Evolutionary conservation across 2,113 vertebrate genomes (phyloP), one percentile per base, ranked within the genome.

Genomic region (Megalops atlanticus): DNA sequence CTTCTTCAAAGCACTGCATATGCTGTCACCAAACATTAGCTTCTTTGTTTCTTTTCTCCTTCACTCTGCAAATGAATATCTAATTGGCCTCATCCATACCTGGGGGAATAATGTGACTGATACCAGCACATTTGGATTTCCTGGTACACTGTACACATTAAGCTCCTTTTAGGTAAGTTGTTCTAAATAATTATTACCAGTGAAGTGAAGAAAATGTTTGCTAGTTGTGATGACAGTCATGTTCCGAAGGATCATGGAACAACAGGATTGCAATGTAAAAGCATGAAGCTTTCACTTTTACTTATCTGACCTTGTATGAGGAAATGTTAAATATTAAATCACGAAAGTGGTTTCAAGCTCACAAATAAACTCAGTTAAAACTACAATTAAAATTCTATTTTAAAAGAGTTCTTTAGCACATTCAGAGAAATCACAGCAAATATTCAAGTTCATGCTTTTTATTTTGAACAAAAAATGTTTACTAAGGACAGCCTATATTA

Each of bases 1-100:
- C 41, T 80, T 35, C 12, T 41, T 45, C 76, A 79, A 81, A 82
- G 72, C 78, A 64, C 43, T 47, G 45, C 72, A 40, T 82, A 47
- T 38, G 70, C 58, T 36, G 7, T 70, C 77, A 4, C n/a, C n/a
- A 38, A 64, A 4, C 35, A 43, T 72, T 41, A 36, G 14, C 18
- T 31, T 10, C 35, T 16, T 14, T 71, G 69, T 18, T 71, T 16
- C n/a, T n/a, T 64, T 64, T 24, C 4, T 64, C 24, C 24, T 64
- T n/a, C 21, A 27, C 1, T 45, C 31, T 31, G 24, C 58, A 64
- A 64, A 64, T 64, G 58, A 31, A 31, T 24, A 64, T n/a, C 58
- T 31, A 24, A 31, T 64, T 10, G 58, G 18, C 58, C 58, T 31
- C n/a, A n/a, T 6, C 31, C 58, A 15, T n/a, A 27, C 24, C 31